Base-by-base conservation (phyloP, 2,888 invertebrate genomes). In the Euplexia lucipara region DNA sequence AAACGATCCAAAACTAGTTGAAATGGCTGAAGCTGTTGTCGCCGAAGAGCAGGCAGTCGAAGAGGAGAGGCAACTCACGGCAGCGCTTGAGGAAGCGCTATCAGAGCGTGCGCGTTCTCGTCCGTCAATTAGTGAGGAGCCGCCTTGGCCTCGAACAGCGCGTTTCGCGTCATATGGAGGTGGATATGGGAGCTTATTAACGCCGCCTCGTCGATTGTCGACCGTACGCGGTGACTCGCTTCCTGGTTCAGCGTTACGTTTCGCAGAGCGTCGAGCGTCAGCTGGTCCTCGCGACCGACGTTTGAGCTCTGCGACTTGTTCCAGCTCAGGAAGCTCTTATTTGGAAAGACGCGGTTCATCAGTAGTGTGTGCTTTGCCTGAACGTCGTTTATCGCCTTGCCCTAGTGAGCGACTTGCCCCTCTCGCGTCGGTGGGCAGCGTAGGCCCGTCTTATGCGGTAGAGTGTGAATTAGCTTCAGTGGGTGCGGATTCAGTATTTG, bases 301-400 rank as follows among this genome's bases (percentile, higher is more conserved):
- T 49, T 96, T 97, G 81, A 98, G 98, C 87, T 98, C 97, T 75
- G 97, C 97, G 83, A 98, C 98, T 34, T 98, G 98, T 90, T 98
- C 98, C 81, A 98, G 98, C 86, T 97, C 98, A 39, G 98, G 97
- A 66, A 98, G 98, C 88, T 98, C 98, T 64, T 98, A 98, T 87
- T 95, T 98, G 86, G 98, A 98, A 89, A 96, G 98, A 54, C 96
- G 98, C 54, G 97, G 97, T 75, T 98, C 98, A 20, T 97, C 98
- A 42, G 97, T 98, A 73, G 97, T 97, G 62, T 96, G 97, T 90
- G 97, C 98, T 68, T 94, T 97, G 88, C 96, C 97, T 60, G 97
- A 97, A 78, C 98, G 98, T n/a, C 97, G 98, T 60, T 96, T 98
- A 56, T 98, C 98, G 41, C 98, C 98, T 9, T 98, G 98, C 87